Evolutionary conservation across 1,140 invertebrate species (phyloP), one percentile per base, ranked within the genome.

Genomic region (Meloidogyne chitwoodi): DNA sequence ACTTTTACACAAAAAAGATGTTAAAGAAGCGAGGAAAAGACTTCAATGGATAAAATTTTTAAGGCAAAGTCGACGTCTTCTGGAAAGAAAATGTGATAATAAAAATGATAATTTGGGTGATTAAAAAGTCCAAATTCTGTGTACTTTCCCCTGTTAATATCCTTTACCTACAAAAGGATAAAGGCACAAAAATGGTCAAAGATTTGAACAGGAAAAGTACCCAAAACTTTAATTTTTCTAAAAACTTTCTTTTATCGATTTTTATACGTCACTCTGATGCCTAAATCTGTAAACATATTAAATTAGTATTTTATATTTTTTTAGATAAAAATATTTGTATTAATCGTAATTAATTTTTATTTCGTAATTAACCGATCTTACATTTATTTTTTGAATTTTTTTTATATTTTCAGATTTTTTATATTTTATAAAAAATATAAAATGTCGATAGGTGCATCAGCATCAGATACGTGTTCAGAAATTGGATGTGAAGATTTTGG

Each of bases 391-490:
- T 70, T 24, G 3, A 5, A 5, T 31, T 4, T 24, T n/a, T 63
- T 44, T 70, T 63, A 4, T 69, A 26, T 29, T 27, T 31, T 34
- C 0, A n/a, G 6, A 8, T n/a, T 19, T 10, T 38, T 38, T 31
- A 27, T n/a, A 16, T 48, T 19, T 48, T 19, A 19, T 56, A 27
- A 14, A 12, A 12, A 19, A 16, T 12, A 44, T 22, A 24, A 61
- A 27, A 72, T 73, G 71, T 73, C 71, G 12, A 41, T 34, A 22
- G 48, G 48, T 24, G 71, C 61, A 16, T 61, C 71, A n/a, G 71
- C 71, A 8, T 73, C 71, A 14, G 71, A 73, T 31, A 29, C 71
- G 24, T 73, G 71, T 64, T 64, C 71, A 24, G 71, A 73, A 22
- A 27, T 73, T 64, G 71, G 71, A 29, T 73, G 41, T 64, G 71